A percentile compares a stretch with the other conserved stretches of the same genome.
These are phyloP conservation scores for Knipowitschia caucasica DNA, from an alignment of 2,797 vertebrate species.

Conservation along the genomic window DNA sequence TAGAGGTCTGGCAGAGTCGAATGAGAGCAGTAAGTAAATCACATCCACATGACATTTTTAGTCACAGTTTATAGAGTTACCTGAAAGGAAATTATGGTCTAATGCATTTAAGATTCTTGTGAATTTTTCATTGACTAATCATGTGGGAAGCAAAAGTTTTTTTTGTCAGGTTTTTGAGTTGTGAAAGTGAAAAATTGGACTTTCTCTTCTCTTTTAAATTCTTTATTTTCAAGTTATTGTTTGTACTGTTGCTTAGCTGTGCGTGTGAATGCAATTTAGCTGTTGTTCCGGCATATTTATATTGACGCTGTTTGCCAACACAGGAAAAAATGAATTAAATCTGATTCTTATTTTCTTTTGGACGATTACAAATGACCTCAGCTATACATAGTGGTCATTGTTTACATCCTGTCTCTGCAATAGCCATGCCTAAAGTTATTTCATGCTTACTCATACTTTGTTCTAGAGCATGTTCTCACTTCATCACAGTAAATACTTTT, in stretches of 20 bases:
- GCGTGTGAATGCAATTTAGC: too few species aligned
- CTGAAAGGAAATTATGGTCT: neutral
- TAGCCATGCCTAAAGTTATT: neutral
- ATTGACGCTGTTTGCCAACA: too few species aligned
- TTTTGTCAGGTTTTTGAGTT: neutral
- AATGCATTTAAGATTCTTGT: neutral
- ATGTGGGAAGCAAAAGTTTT: neutral
- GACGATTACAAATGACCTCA: neutral
- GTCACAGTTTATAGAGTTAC: neutral
- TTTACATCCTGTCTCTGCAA: neutral
- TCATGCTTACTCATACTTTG: neutral
- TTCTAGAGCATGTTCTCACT: neutral
- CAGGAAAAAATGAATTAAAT: too few species aligned
- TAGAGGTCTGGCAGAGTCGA: conserved; percentile 88
- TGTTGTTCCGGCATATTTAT: too few species aligned
- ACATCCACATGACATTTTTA: neutral
- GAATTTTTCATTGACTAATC: neutral
- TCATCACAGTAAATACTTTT: neutral
- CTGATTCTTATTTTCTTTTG: neutral
- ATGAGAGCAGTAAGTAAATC: conserved; percentile 86
- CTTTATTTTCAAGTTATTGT: too few species aligned
- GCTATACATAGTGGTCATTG: conserved; percentile 3
- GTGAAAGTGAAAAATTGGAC: neutral
- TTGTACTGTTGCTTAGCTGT: too few species aligned
- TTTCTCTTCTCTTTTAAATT: too few species aligned